phyloP scores from a whole-genome alignment of 2,113 vertebrate genomes.

The Onychorhynchus coronatus region DNA sequence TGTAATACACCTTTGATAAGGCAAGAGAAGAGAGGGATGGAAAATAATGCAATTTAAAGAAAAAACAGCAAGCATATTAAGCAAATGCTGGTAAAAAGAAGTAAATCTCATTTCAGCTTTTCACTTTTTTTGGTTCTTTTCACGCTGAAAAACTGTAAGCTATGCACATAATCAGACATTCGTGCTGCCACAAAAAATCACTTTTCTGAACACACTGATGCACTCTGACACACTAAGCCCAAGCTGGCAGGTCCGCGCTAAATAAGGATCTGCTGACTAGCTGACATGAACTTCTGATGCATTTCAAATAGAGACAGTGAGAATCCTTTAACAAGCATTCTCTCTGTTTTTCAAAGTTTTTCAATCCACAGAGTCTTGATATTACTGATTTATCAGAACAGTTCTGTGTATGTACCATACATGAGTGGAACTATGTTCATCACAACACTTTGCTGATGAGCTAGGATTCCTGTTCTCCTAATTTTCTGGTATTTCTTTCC shows the following conservation, averaged over 20 bases:
- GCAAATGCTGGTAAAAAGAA: constrained; percentile 11
- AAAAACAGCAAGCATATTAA: constrained; percentile 16
- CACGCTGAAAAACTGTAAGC: constrained; percentile 55
- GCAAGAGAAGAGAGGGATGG: neutral
- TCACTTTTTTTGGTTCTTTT: constrained; percentile 23
- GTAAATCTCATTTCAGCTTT: constrained; percentile 31
- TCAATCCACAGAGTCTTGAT: neutral
- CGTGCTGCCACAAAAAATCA: constrained; percentile 67
- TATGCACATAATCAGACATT: constrained; percentile 66
- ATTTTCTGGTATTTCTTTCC: neutral
- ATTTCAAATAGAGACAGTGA: constrained; percentile 55
- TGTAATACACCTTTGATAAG: constrained; percentile 2
- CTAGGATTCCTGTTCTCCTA: neutral
- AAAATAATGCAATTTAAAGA: constrained; percentile 30
- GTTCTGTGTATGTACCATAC: neutral
- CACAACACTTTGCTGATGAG: neutral
- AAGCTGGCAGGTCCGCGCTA: constrained; percentile 44
- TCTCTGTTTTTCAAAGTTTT: constrained; percentile 42
- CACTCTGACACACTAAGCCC: constrained; percentile 58
- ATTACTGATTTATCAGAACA: constrained; percentile 33
- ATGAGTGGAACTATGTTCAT: neutral
- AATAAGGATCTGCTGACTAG: constrained; percentile 65
- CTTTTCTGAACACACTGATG: constrained; percentile 63
- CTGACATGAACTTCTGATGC: constrained; percentile 61
- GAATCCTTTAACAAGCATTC: constrained; percentile 32